Conservation (phyloP, 2,888 invertebrate species). For the Caenorhabditis angaria region DNA sequence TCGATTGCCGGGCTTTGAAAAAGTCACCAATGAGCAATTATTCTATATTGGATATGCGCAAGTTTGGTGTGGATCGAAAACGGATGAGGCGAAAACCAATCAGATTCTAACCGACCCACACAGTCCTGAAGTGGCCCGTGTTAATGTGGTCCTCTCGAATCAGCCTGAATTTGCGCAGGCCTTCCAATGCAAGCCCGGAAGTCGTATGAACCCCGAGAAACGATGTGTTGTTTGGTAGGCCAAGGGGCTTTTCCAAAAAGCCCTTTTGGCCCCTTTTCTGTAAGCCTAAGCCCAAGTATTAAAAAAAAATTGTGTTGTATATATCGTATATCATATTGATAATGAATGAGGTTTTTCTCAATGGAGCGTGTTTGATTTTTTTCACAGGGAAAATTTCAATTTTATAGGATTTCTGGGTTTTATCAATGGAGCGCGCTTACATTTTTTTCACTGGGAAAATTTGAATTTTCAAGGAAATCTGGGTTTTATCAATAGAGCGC, state of each 20-base stretch:
- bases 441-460: too few species aligned
- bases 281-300: too few species aligned
- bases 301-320: background rate
- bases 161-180: constrained; percentile 86
- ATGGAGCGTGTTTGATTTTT: background rate
- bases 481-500: too few species aligned
- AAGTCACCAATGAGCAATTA: constrained; percentile 71
- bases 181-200: constrained; percentile 84
- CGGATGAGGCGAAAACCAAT: constrained; percentile 61
- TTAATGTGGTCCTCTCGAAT: constrained; percentile 76
- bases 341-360: background rate
- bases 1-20: constrained; percentile 66
- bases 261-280: too few species aligned
- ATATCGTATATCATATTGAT: constrained; percentile 2
- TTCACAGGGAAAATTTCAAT: background rate
- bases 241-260: too few species aligned
- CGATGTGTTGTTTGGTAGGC: constrained; percentile 68
- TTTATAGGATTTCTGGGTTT: background rate
- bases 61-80: constrained; percentile 69
- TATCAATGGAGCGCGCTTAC: too few species aligned
- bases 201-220: constrained; percentile 85
- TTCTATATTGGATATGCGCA: constrained; percentile 72
- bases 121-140: constrained; percentile 58
- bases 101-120: constrained; percentile 69
- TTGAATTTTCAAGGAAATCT: too few species aligned